Base-by-base conservation (phyloP, 2,888 invertebrate species). In the Xestia xanthographa region DNA sequence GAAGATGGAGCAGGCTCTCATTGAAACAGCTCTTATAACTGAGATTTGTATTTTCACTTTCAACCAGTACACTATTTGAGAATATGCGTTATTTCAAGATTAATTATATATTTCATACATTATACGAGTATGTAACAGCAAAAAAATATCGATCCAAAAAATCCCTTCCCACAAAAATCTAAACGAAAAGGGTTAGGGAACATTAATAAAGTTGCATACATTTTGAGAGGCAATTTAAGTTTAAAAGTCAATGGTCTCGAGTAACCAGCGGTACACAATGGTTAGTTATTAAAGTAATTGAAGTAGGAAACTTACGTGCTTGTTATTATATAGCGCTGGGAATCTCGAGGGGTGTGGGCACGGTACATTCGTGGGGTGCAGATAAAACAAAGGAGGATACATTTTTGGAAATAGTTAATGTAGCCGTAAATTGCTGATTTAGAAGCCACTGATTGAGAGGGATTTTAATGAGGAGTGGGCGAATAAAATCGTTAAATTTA, bases 261-360 rank as follows among this genome's bases (percentile, higher is more conserved):
- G 87, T 82, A 85, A 82, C 85, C 80, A 84, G 72, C 34, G 80
- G 71, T 69, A 73, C 76, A 87, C 87, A 92, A 92, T 92, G 90
- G 92, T 87, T 91, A 91, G 92, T 94, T 92, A 93, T 93, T 93
- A 92, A 89, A 89, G 90, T 93, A 93, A 95, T 94, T 93, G 92
- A 92, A 93, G 93, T 91, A 91, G 92, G 90, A 91, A 89, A 87
- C 87, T 88, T 88, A 88, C 89, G 81, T 82, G 87, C 86, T 85
- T 82, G 82, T 86, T 87, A 89, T 89, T 90, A 88, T 87, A 86
- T 83, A 82, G 81, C 75, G 81, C 77, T 84, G 82, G 34, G 79
- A 76, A 75, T 76, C 74, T 75, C 73, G 73, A 76, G 82, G 85
- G 83, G 88, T 78, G 74, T 26, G 65, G 70, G 74, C 17, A 56